Evolutionary conservation across 2,888 invertebrate genomes (phyloP).

Genomic region (Caenorhabditis macrosperma): DNA sequence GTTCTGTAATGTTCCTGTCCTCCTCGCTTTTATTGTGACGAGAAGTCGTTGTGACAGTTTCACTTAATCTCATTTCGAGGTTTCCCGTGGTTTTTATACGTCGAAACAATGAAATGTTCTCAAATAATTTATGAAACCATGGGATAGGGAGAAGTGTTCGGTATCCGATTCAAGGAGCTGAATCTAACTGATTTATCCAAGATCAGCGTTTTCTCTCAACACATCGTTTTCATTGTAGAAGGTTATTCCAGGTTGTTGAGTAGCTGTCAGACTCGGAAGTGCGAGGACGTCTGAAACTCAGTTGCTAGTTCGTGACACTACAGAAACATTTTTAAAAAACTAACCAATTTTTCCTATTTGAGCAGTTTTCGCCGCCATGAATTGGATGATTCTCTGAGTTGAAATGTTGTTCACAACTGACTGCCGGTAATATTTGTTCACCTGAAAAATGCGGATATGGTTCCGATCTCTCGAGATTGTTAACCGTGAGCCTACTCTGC

Average conservation of each 20-base stretch:
- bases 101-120: not conserved
- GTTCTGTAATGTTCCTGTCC: conserved; percentile 17
- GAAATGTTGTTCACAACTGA: conserved; percentile 22
- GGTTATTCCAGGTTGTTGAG: conserved; percentile 56
- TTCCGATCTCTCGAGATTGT: not conserved
- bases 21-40: conserved; percentile 6
- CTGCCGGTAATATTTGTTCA: conserved; percentile 48
- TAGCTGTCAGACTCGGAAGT: conserved; percentile 16
- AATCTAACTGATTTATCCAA: conserved; percentile 24
- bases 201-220: conserved; percentile 47
- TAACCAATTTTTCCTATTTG: conserved; percentile 54
- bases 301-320: not conserved
- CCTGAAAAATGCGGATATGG: too few relatives aligned
- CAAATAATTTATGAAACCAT: not conserved
- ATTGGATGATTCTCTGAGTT: conserved; percentile 50
- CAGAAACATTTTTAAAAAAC: not conserved
- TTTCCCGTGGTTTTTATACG: not conserved
- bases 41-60: conserved; percentile 30
- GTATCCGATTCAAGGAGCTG: not conserved
- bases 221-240: conserved; percentile 58
- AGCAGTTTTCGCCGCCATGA: conserved; percentile 39
- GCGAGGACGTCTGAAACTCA: conserved; percentile 54
- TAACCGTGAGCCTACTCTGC: conserved; percentile 36
- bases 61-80: not conserved
- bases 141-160: not conserved